Percentiles rank a stretch among this genome's conserved stretches.
Conservation (phyloP, 2,113 vertebrate species). For the Scomber colias region DNA sequence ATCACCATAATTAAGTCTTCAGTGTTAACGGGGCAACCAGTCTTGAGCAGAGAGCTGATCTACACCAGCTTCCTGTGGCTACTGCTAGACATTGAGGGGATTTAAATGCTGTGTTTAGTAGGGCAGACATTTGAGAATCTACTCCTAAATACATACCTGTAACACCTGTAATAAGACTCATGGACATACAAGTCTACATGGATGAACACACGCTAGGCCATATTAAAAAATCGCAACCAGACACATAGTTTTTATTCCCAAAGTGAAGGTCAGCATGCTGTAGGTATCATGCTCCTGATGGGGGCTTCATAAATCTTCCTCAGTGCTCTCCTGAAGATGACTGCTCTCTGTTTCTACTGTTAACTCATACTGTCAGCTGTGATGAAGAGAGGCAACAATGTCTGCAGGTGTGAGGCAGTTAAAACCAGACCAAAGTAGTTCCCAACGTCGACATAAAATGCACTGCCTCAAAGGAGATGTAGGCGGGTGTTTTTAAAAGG, state of each 20-base stretch:
- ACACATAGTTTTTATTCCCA: constrained; percentile 45
- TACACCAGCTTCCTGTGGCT: constrained; percentile 67
- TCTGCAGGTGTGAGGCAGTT: constrained; percentile 78
- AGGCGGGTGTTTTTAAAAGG: constrained; percentile 62
- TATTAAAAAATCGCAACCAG: constrained; percentile 29
- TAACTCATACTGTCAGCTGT: constrained; percentile 61
- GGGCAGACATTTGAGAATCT: constrained; percentile 37
- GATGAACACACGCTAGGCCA: constrained; percentile 18
- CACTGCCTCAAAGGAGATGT: constrained; percentile 52
- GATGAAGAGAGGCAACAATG: constrained; percentile 64
- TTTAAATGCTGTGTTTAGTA: background rate
- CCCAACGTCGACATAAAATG: constrained; percentile 71
- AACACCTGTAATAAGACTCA: constrained; percentile 49
- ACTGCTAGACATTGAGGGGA: constrained; percentile 31
- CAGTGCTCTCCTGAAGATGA: constrained; percentile 27
- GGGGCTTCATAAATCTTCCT: constrained; percentile 63
- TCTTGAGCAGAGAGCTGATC: constrained; percentile 67
- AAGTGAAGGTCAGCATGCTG: constrained; percentile 43
- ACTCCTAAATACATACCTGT: constrained; percentile 56
- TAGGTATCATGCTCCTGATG: constrained; percentile 19
- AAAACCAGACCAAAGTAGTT: constrained; percentile 71
- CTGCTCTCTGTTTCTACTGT: constrained; percentile 48
- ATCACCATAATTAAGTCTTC: constrained; percentile 83
- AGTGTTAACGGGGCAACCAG: constrained; percentile 64
- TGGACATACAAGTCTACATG: constrained; percentile 14